Conservation (phyloP, 2,888 invertebrate species). For the Heliconius hortense region DNA sequence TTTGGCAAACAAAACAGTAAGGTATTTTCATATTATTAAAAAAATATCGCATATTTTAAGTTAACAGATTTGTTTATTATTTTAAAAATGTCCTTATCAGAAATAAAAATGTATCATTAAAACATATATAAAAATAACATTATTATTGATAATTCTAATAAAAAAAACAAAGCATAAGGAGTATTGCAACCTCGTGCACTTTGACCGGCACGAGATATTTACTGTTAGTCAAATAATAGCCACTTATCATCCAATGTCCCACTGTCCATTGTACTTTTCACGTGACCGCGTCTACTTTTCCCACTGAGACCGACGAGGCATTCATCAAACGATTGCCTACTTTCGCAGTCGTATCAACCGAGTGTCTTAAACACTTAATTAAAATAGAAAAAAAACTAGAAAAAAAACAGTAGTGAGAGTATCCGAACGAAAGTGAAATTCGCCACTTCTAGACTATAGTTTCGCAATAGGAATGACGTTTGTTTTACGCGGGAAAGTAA, state of each 20-base stretch:
- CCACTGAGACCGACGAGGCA: conserved; percentile 51
- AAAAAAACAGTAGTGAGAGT: conserved; percentile 43
- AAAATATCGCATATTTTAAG: no score
- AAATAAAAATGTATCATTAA: no score
- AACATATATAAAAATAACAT: background rate
- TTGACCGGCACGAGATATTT: conserved; percentile 41
- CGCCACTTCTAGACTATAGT: conserved; percentile 16
- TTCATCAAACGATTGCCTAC: conserved; percentile 60
- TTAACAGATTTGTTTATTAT: no score
- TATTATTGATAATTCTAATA: background rate
- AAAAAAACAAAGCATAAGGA: conserved; percentile 18
- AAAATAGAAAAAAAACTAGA: conserved; percentile 43
- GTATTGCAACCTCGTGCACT: conserved; percentile 40
- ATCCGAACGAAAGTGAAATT: conserved; percentile 40
- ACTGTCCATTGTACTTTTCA: conserved; percentile 59
- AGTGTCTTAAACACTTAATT: conserved; percentile 25
- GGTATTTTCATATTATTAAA: no score
- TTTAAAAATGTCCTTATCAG: no score
- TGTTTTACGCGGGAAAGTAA: conserved; percentile 32
- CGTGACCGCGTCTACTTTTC: conserved; percentile 55
- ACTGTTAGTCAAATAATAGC: conserved; percentile 33
- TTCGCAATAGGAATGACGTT: conserved; percentile 31
- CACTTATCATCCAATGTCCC: conserved; percentile 41
- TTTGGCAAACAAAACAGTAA: no score
- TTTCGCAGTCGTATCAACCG: conserved; percentile 60